Evolutionary conservation across 2,888 invertebrate genomes (phyloP).

Genomic region (Gibbula magus): DNA sequence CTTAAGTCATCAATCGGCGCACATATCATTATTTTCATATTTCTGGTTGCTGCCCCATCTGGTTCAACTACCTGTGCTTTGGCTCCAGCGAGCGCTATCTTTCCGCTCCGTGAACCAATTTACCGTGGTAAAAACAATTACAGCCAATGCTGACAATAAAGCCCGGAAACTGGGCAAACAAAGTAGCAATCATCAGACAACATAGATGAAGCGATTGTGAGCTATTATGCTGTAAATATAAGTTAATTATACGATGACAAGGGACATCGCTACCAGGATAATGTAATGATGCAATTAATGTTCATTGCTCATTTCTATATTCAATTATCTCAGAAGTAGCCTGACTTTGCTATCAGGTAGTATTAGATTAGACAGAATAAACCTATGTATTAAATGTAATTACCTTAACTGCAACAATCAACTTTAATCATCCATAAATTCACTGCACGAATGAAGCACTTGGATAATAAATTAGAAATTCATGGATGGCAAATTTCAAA

Average conservation of each 20-base stretch:
- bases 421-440: too few species aligned
- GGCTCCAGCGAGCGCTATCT: neutral
- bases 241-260: slow-evolving; percentile 23
- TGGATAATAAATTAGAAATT: too few species aligned
- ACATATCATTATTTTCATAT: slow-evolving; percentile 21
- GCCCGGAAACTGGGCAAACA: slow-evolving; percentile 9
- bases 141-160: slow-evolving; percentile 6
- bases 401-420: neutral
- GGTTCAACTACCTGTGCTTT: neutral
- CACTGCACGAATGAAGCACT: too few species aligned
- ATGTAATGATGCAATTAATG: slow-evolving; percentile 20
- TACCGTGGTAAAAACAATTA: slow-evolving; percentile 10
- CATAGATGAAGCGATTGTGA: slow-evolving; percentile 2
- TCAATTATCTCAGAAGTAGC: slow-evolving; percentile 14
- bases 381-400: slow-evolving; percentile 10
- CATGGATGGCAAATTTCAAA: too few species aligned
- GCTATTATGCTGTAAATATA: slow-evolving; percentile 21
- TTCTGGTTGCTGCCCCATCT: neutral
- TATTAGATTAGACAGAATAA: slow-evolving; percentile 20
- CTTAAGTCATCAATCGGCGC: slow-evolving; percentile 1
- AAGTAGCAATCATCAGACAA: slow-evolving; percentile 16
- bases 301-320: slow-evolving; percentile 13
- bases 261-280: slow-evolving; percentile 4
- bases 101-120: slow-evolving; percentile 5
- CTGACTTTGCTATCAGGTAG: slow-evolving; percentile 13